Evolutionary conservation across 2,113 vertebrate genomes (phyloP), one percentile per base, ranked within the genome.

Genomic region (Podarcis muralis): DNA sequence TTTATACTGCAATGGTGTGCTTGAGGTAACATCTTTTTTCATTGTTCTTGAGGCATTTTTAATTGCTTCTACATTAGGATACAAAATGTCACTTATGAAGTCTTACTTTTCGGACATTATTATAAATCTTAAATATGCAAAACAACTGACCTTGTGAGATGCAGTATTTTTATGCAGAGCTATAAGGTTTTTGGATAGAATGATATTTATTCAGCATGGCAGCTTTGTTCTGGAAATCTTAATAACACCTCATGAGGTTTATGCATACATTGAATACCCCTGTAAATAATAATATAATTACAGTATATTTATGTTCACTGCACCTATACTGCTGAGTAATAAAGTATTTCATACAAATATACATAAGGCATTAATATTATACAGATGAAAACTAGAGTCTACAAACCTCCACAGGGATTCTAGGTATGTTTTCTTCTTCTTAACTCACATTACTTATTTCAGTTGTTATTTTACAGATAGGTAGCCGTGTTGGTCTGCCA

Each of bases 91-190:
- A 90, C 85, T 95, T 91, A 92, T 85, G 89, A 91, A 94, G 88
- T 95, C 94, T 94, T 95, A 94, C 15, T 95, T 95, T 95, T 96
- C 68, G 93, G 94, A 87, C 87, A 90, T 88, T 95, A 95, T 95
- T 86, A 92, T 95, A 72, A 95, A 94, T 85, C 91, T 77, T 87
- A 93, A 90, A 96, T 96, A 96, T 96, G 94, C 96, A 96, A 95
- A 96, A 93, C 80, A 94, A 93, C 92, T 95, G 93, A 92, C 95
- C 94, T 96, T 96, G 93, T 95, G 93, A 95, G 93, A 96, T 97
- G 96, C 95, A 96, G 94, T 97, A 96, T 97, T 97, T 97, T 97
- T 97, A 95, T 94, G 96, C 96, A 94, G 94, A 96, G 94, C 88
- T 91, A 89, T 94, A 95, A 92, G 90, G 83, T 92, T 95, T 94